Conservation (phyloP, 2,113 vertebrate species). For the Aldabrachelys gigantea region DNA sequence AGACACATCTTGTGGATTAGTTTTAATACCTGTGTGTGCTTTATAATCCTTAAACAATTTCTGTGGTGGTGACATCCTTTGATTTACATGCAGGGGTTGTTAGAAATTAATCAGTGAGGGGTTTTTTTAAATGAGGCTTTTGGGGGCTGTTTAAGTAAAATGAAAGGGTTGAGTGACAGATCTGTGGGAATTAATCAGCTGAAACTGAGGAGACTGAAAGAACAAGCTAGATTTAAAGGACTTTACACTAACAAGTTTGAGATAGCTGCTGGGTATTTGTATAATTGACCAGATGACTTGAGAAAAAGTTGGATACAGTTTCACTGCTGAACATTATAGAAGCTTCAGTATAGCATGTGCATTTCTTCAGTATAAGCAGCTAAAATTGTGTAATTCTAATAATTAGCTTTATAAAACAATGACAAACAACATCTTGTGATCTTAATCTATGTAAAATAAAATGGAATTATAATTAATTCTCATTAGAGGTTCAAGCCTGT, state of each 20-base stretch:
- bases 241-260: not conserved
- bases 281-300: not conserved
- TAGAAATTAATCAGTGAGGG: not conserved
- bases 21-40: not conserved
- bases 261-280: accelerated
- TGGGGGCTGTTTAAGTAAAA: not conserved
- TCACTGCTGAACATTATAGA: not conserved
- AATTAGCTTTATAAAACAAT: not conserved
- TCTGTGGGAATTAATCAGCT: not conserved
- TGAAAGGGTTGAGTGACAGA: not conserved
- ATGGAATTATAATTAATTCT: not conserved
- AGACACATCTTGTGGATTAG: not conserved
- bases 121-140: not conserved
- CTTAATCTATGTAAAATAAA: not conserved
- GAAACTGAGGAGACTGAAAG: not conserved
- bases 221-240: not conserved
- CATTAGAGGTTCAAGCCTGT: not conserved
- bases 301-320: not conserved
- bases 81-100: not conserved
- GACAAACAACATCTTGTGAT: not conserved
- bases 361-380: not conserved
- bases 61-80: not conserved
- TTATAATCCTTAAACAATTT: not conserved
- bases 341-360: not conserved
- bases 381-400: not conserved